Conservation (phyloP, 2,888 invertebrate species). For the Drosophila mulleri region DNA sequence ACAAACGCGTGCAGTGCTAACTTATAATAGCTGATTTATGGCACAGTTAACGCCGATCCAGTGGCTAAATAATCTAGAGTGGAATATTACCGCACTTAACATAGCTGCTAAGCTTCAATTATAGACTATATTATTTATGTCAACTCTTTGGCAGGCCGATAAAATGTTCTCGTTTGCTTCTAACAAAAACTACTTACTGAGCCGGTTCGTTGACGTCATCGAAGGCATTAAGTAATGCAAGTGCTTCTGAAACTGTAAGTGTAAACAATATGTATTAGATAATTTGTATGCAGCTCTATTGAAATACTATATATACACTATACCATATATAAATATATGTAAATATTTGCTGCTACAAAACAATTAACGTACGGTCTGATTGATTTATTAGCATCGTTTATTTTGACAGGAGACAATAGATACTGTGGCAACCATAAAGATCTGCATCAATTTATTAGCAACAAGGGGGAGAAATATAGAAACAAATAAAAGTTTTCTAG, state of each 20-base stretch:
- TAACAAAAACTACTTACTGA: constrained; percentile 3
- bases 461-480: no score
- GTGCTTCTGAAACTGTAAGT: constrained; percentile 5
- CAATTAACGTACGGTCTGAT: not conserved
- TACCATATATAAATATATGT: not conserved
- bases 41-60: constrained; percentile 22
- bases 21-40: constrained; percentile 47
- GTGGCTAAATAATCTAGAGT: constrained; percentile 1
- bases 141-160: not conserved
- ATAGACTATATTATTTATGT: constrained; percentile 23
- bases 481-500: no score
- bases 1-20: constrained; percentile 15
- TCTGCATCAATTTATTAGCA: not conserved
- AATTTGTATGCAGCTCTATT: constrained; percentile 6
- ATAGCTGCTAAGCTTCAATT: constrained; percentile 8
- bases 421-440: not conserved
- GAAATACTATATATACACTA: not conserved
- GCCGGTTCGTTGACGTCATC: constrained; percentile 15
- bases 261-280: not conserved
- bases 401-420: not conserved
- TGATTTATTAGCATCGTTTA: not conserved
- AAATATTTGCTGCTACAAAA: not conserved
- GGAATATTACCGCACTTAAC: constrained; percentile 25
- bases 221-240: no score
- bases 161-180: constrained; percentile 18